Base-by-base conservation (phyloP, 30 jellyfish, hydroid and myxozoan species). In the Rhopilema esculentum region DNA sequence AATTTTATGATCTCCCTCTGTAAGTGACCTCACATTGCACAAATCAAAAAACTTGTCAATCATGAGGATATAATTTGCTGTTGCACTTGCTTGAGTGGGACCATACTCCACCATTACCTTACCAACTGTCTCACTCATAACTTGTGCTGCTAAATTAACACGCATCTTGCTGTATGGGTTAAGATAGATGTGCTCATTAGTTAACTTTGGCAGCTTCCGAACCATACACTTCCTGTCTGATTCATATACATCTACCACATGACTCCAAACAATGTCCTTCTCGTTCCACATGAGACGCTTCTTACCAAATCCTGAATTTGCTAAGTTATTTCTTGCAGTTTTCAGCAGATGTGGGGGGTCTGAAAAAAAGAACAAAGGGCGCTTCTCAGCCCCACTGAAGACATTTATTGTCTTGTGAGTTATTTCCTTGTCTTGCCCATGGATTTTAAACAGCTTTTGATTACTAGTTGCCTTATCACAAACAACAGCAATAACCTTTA, bases 161-260 rank as follows among this genome's bases (percentile, higher is more conserved):
- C 57, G 57, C 57, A 40, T 40, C 57, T 40, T 40, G 57, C 57
- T 40, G 57, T 40, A 63, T n/a, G 73, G 73, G 73, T 63, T 63
- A 19, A 18, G 30, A 63, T 63, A 24, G 30, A 63, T 63, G 73
- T 63, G 73, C 73, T 63, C 73, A 63, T 63, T 63, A 7, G 73
- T 63, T 24, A 63, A 63, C 73, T 63, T 63, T 63, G 73, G 73
- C 73, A 63, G 27, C 21, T 63, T 63, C 73, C 73, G 73, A 24
- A 63, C 30, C 27, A 63, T n/a, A 63, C 19, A 51, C 20, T 16
- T 51, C 73, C 73, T 63, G 16, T 0, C 73, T 40, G 57, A 40
- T 12, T 40, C 57, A 40, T 40, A 40, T 40, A 40, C 57, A 40
- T 40, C 57, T 40, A 63, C 73, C 73, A 63, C 27, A 63, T 63